Evolutionary conservation across 1,140 invertebrate species (phyloP).

Genomic region (Meloidogyne chitwoodi): DNA sequence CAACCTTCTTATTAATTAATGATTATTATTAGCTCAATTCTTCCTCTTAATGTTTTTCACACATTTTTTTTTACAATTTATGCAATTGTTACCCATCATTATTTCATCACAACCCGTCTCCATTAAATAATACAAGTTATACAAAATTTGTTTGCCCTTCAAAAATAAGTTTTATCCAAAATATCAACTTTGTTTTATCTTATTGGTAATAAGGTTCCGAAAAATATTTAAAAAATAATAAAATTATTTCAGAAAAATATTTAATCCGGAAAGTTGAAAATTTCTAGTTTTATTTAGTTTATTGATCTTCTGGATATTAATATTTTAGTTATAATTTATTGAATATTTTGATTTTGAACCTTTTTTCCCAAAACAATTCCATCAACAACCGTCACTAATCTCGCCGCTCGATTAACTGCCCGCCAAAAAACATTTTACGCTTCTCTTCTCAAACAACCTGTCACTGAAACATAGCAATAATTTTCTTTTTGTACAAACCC

Average conservation of each 20-base stretch:
- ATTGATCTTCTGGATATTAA: background rate
- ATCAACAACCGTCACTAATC: background rate
- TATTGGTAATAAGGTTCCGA: too few species aligned
- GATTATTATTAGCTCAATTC: background rate
- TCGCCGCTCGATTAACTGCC: background rate
- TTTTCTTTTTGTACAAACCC: background rate
- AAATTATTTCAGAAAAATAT: too few species aligned
- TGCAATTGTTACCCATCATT: background rate
- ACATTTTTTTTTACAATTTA: background rate
- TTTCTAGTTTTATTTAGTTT: too few species aligned
- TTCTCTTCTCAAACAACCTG: background rate
- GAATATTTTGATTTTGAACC: background rate
- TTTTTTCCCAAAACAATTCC: background rate
- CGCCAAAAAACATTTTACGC: background rate
- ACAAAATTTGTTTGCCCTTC: background rate
- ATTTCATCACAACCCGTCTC: background rate
- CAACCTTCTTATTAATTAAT: background rate
- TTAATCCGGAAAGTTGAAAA: too few species aligned
- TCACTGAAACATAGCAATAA: background rate
- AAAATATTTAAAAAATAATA: too few species aligned
- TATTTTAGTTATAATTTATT: background rate
- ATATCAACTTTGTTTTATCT: background rate
- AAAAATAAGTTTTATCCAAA: background rate
- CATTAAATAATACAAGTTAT: background rate
- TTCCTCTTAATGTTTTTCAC: background rate